These are phyloP conservation scores for Panzeria rudis DNA, from an alignment of 2,888 invertebrate species.

Conservation along the genomic window DNA sequence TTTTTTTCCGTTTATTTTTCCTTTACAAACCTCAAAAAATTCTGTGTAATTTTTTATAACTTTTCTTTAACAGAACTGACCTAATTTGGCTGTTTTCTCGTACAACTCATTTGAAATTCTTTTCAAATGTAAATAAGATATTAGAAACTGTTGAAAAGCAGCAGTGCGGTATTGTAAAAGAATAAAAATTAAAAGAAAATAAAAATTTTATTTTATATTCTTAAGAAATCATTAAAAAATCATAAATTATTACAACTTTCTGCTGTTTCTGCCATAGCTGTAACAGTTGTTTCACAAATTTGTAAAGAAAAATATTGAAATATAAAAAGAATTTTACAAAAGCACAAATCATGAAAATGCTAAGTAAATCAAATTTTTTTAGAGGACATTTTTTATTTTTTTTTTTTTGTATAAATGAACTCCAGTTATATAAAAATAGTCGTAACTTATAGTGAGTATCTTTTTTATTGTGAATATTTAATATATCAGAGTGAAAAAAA, in stretches of 20 bases:
- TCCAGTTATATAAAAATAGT: too few species aligned
- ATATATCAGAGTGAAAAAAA: too few species aligned
- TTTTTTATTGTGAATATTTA: too few species aligned
- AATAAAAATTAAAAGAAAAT: conserved; percentile 19
- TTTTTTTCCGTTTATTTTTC: neutral
- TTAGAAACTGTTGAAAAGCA: conserved; percentile 32
- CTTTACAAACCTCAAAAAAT: conserved; percentile 44
- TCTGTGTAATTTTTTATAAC: conserved; percentile 6
- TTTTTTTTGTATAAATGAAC: too few species aligned
- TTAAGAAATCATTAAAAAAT: conserved; percentile 66
- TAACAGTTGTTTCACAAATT: conserved; percentile 26
- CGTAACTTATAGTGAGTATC: too few species aligned
- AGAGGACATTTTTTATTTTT: too few species aligned
- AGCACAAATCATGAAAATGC: conserved; percentile 42
- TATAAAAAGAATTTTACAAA: neutral
- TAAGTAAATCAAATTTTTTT: conserved; percentile 29
- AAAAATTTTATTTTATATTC: conserved; percentile 44
- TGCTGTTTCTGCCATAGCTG: conserved; percentile 23
- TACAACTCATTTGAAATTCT: conserved; percentile 64
- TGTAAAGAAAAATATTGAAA: neutral
- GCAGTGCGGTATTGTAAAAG: conserved; percentile 3
- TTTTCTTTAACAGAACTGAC: conserved; percentile 64
- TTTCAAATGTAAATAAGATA: conserved; percentile 69
- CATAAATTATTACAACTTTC: conserved; percentile 62
- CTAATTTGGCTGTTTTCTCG: conserved; percentile 56